Conservation (phyloP, 2,797 vertebrate genomes). For the Acrossocheilus wenchowensis region DNA sequence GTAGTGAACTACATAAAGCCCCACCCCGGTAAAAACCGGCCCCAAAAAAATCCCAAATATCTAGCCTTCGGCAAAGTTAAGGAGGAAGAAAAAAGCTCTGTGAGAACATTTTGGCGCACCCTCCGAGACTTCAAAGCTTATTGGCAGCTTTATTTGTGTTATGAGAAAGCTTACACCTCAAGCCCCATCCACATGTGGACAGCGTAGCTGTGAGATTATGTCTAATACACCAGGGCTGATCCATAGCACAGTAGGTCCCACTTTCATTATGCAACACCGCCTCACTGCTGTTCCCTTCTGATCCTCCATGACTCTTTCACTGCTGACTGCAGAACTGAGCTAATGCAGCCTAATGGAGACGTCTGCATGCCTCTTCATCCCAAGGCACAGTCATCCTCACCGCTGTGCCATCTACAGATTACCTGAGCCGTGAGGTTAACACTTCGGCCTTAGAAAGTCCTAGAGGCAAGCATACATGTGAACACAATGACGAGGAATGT, state of each 20-base stretch:
- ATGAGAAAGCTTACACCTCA: conserved; percentile 29
- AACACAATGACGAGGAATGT: background rate
- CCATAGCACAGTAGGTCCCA: conserved; percentile 1
- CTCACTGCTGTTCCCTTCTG: background rate
- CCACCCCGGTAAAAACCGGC: background rate
- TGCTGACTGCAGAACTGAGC: conserved; percentile 28
- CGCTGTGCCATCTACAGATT: conserved; percentile 15
- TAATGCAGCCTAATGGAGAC: conserved; percentile 16
- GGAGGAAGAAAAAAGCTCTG: background rate
- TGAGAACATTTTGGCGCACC: conserved; percentile 4
- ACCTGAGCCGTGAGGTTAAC: conserved; percentile 11
- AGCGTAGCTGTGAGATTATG: conserved; percentile 48
- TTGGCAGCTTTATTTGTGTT: conserved; percentile 25
- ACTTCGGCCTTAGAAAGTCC: background rate
- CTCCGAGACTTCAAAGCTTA: conserved; percentile 5
- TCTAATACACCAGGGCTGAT: conserved; percentile 13
- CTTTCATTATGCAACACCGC: conserved; percentile 20
- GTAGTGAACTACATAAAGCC: conserved; percentile 1
- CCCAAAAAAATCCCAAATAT: conserved; percentile 13
- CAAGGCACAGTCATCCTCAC: background rate
- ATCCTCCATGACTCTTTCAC: background rate
- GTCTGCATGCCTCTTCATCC: conserved; percentile 21
- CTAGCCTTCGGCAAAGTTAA: conserved; percentile 20
- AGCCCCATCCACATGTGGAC: conserved; percentile 32
- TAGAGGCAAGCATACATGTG: background rate